A percentile compares a stretch with the other conserved stretches of the same genome.
phyloP scores from a whole-genome alignment of 2,797 vertebrate genomes.

The Craterocephalus amniculus region DNA sequence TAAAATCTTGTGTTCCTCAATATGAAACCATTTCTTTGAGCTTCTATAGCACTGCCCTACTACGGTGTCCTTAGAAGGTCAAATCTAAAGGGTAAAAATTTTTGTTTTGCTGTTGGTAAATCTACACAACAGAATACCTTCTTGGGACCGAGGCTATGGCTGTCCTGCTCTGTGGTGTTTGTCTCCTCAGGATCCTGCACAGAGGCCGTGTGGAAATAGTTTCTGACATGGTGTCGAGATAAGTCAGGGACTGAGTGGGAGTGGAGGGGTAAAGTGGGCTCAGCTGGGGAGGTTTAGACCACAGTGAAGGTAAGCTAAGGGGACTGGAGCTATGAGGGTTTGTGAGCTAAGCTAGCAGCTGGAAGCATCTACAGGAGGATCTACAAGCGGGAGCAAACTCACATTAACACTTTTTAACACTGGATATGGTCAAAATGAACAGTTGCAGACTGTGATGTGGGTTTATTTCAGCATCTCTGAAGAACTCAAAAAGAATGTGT shows the following conservation, averaged over 20 bases:
- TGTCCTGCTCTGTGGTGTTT: conserved; percentile 57
- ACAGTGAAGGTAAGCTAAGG: conserved; percentile 9
- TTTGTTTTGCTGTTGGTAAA: background rate
- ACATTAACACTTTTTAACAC: conserved; percentile 2
- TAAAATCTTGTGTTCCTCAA: no score
- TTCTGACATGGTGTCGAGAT: conserved; percentile 48
- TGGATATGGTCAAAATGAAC: conserved; percentile 6
- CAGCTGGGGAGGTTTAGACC: conserved; percentile 11
- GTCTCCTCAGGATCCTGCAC: conserved; percentile 62
- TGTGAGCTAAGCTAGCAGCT: conserved; percentile 14
- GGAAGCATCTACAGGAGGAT: conserved; percentile 30
- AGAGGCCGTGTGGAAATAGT: conserved; percentile 51
- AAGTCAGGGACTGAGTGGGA: conserved; percentile 19
- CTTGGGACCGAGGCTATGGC: conserved; percentile 48
- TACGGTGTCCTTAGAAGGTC: no score
- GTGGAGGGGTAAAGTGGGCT: conserved; percentile 1
- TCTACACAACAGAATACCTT: conserved; percentile 57
- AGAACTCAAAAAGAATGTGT: background rate
- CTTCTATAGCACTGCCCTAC: no score
- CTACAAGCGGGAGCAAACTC: conserved; percentile 10
- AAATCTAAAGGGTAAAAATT: no score
- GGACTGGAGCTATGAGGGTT: conserved; percentile 1
- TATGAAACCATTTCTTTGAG: no score
- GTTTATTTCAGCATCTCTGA: conserved; percentile 2
- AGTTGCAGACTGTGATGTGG: background rate